Conservation (phyloP, 2,888 invertebrate genomes). For the Gerris lacustris region DNA sequence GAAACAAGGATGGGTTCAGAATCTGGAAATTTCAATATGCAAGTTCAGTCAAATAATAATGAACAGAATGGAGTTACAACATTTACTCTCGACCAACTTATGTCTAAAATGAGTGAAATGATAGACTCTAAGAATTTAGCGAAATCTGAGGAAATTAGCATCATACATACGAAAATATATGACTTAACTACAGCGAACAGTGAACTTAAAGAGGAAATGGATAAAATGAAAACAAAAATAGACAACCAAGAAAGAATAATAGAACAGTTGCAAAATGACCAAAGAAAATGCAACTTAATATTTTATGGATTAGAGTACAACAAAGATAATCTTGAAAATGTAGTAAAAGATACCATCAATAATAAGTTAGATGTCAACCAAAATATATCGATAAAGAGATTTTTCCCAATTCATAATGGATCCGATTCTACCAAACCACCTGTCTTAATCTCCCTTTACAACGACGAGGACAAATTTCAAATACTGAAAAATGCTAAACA, state of each 20-base stretch:
- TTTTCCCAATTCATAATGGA: neutral
- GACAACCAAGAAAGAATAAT: neutral
- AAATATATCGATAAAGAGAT: neutral
- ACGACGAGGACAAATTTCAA: neutral
- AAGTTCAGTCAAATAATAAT: neutral
- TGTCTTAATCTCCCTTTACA: neutral
- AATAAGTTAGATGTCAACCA: neutral
- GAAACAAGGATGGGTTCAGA: no score
- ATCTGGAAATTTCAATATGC: neutral
- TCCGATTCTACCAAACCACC: neutral
- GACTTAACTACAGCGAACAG: neutral
- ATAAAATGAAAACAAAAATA: neutral
- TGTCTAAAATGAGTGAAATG: neutral
- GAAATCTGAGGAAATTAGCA: neutral
- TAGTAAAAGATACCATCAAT: neutral
- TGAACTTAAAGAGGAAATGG: neutral
- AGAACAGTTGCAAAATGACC: neutral
- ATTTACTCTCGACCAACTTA: neutral
- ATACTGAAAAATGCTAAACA: neutral
- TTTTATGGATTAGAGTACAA: neutral
- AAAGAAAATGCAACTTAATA: neutral
- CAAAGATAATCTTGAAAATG: neutral
- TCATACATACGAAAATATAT: neutral
- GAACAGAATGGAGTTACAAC: neutral
- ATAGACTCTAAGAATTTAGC: neutral